Base-by-base conservation (phyloP, 2,113 vertebrate genomes). In the Petrocephalus microphthalmus region DNA sequence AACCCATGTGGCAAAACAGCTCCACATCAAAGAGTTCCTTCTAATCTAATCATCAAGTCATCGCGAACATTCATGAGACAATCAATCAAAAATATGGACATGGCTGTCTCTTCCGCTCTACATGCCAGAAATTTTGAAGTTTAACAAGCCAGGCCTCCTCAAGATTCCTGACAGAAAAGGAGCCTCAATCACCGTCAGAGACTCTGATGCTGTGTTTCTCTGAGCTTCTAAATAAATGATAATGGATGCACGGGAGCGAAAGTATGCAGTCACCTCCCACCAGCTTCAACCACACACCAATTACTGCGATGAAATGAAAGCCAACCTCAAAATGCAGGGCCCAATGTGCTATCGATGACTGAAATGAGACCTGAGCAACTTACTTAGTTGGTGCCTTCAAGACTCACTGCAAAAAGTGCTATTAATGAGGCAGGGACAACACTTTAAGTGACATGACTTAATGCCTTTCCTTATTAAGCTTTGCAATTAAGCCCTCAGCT, bases 401-500 rank as follows among this genome's bases (percentile, higher is more conserved):
- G 90, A 89, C 82, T 89, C 89, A 81, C 81, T 5, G 86, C 94
- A 93, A 93, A 92, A 90, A 94, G 93, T 88, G 86, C 89, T 87
- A 92, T 91, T 94, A 93, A 91, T 86, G 90, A 90, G 89, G 85
- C 88, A 89, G 91, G 33, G 92, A 88, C 83, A 90, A 91, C 88
- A 87, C 88, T 92, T 92, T 92, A 90, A 93, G 90, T 92, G 91
- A 90, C 91, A 91, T 84, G 89, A 90, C 89, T 89, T 91, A 92
- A 93, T 91, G 90, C 86, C 85, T 90, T 91, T 91, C 90, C 92
- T 94, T 91, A 93, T 90, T 93, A 90, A 86, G 88, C 86, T 81
- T 81, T 90, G 89, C 87, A 90, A 93, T 89, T 84, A 47, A 89
- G 87, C 90, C 74, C 88, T 88, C 88, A 25, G 90, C 85, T 87